Evolutionary conservation across 1,140 invertebrate genomes (phyloP).

Genomic region (Linepithema humile): DNA sequence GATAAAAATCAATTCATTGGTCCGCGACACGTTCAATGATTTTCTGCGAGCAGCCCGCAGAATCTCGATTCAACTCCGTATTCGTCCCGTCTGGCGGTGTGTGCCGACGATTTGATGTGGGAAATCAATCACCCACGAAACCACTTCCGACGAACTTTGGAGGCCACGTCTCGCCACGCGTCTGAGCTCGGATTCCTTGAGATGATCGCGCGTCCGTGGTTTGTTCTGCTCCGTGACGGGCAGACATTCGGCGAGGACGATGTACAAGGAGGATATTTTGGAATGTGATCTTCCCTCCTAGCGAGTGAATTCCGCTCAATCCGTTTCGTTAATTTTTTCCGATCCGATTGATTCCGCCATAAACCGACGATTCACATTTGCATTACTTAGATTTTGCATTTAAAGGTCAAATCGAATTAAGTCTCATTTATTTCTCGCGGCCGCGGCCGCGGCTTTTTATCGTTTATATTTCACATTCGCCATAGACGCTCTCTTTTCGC

Average conservation of each 20-base stretch:
- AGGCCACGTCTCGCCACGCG: conserved; percentile 21
- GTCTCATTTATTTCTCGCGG: background rate
- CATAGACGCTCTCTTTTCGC: background rate
- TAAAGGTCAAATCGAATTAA: conserved; percentile 14
- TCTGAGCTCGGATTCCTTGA: conserved; percentile 59
- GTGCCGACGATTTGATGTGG: conserved; percentile 58
- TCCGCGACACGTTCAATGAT: conserved; percentile 53
- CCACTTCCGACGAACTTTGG: conserved; percentile 63
- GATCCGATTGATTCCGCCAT: conserved; percentile 20
- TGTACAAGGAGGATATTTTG: conserved; percentile 11
- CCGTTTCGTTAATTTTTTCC: conserved; percentile 46
- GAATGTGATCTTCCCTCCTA: conserved; percentile 2
- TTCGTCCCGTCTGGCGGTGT: background rate
- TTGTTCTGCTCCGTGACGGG: conserved; percentile 19
- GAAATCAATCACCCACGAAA: conserved; percentile 68
- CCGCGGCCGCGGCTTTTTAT: background rate
- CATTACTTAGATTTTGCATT: conserved; percentile 36
- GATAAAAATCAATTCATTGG: conserved; percentile 71
- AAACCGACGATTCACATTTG: conserved; percentile 22
- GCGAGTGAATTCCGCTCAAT: conserved; percentile 21
- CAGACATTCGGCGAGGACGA: conserved; percentile 4
- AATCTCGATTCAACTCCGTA: conserved; percentile 59
- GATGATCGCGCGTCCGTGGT: conserved; percentile 43
- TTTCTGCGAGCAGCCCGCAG: conserved; percentile 56
- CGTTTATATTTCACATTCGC: no score